Evolutionary conservation across 2,113 vertebrate species (phyloP).

Genomic region (Callipepla californica): DNA sequence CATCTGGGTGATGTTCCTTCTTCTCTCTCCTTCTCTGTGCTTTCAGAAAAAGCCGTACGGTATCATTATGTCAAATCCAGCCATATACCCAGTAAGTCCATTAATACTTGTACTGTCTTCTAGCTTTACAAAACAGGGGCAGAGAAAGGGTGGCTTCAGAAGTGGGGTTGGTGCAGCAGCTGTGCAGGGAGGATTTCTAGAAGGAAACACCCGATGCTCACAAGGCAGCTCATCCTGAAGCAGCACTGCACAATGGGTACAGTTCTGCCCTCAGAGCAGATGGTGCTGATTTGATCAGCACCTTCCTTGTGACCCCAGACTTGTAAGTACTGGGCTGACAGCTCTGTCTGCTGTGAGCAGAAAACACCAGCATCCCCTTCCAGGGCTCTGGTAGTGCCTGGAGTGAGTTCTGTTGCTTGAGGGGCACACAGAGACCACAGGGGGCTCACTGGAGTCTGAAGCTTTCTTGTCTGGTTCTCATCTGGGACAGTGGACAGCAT

Average conservation of each 20-base stretch:
- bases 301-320: not conserved
- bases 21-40: accelerated
- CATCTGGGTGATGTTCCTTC: not conserved
- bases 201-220: not conserved
- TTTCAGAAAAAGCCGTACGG: not conserved
- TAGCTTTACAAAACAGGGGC: not conserved
- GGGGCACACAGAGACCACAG: not conserved
- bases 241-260: not conserved
- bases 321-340: not conserved
- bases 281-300: not conserved
- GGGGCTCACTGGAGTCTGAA: not conserved
- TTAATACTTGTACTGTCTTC: not conserved
- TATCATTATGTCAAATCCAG: not conserved
- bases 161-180: not conserved
- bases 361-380: not conserved
- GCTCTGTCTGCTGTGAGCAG: not conserved
- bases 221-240: not conserved
- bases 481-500: not conserved
- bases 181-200: accelerated
- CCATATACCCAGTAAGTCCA: conserved; percentile 56
- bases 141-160: accelerated
- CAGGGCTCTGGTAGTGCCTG: not conserved
- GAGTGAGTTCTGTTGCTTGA: not conserved
- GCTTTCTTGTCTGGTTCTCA: too few species aligned
- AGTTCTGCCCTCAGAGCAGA: not conserved